phyloP scores from a whole-genome alignment of 1,140 invertebrate species.

The Drosophila elegans region DNA sequence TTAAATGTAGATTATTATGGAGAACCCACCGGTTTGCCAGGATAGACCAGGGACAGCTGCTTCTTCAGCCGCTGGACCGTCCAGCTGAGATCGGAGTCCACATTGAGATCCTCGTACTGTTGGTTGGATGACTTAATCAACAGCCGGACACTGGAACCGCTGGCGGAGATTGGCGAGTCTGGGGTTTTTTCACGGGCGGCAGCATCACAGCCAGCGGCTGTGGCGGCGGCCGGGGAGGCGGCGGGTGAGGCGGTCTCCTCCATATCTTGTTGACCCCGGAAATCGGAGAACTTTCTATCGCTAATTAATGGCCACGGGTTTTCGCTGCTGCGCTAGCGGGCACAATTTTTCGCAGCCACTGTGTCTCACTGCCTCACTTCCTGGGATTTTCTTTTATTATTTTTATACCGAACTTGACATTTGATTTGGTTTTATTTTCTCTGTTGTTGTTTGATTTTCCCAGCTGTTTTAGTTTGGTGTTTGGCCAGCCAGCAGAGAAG shows the following conservation, averaged over 20 bases:
- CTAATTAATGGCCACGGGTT: conserved; percentile 46
- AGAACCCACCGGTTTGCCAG: conserved; percentile 93
- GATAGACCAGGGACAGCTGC: conserved; percentile 93
- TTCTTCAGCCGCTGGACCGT: conserved; percentile 93
- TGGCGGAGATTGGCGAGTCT: conserved; percentile 12
- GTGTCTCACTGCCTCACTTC: conserved; percentile 38
- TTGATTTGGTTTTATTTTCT: conserved; percentile 29
- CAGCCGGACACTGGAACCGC: conserved; percentile 81
- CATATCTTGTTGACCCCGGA: conserved; percentile 57
- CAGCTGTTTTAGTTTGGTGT: conserved; percentile 35
- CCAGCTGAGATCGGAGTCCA: conserved; percentile 93
- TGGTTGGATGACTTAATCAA: conserved; percentile 95
- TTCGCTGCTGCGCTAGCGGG: conserved; percentile 12
- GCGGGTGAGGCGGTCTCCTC: conserved; percentile 64
- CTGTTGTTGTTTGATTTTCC: conserved; percentile 25
- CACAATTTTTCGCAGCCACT: conserved; percentile 21
- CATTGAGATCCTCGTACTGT: conserved; percentile 93
- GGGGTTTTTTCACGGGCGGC: conserved; percentile 56
- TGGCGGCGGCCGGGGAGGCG: conserved; percentile 62
- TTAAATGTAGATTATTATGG: no score
- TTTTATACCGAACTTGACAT: conserved; percentile 35
- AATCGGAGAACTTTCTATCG: conserved; percentile 47
- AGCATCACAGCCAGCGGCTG: conserved; percentile 74
- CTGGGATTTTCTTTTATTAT: conserved; percentile 39
- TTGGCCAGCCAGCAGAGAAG: conserved; percentile 37